phyloP scores from a whole-genome alignment of 2,113 vertebrate species.

The Engraulis encrasicolus region DNA sequence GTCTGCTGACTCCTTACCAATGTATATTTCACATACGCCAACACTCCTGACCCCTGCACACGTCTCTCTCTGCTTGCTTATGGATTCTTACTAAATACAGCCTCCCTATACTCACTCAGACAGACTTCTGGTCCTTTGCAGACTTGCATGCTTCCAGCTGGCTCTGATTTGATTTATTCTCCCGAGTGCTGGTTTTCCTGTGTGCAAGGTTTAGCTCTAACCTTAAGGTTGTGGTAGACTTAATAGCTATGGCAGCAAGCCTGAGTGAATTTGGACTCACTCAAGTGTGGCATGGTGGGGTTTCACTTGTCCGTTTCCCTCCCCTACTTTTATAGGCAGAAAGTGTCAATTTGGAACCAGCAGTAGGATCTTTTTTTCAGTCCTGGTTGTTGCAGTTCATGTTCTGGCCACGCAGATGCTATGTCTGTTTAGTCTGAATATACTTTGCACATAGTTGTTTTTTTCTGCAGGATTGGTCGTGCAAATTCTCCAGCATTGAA shows the following conservation, averaged over 20 bases:
- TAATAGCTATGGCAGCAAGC: constrained; percentile 33
- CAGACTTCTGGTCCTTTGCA: neutral
- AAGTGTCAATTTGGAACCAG: constrained; percentile 17
- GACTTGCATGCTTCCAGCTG: neutral
- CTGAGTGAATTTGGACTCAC: constrained; percentile 20
- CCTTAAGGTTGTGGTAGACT: constrained; percentile 20
- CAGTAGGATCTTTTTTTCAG: constrained; percentile 21
- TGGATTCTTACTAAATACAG: neutral
- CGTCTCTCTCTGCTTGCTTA: neutral
- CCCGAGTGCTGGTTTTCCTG: neutral
- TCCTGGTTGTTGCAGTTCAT: constrained; percentile 1
- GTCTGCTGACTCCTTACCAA: too few species aligned
- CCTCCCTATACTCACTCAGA: neutral
- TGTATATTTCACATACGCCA: neutral
- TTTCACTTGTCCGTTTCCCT: neutral
- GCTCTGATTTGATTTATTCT: neutral
- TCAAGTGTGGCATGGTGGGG: constrained; percentile 23
- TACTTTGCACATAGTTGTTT: constrained; percentile 31
- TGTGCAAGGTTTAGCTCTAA: neutral
- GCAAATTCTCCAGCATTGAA: neutral
- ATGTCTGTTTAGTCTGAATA: neutral
- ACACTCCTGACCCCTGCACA: neutral
- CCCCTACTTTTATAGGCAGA: neutral
- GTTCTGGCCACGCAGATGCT: neutral
- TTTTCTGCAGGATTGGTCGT: constrained; percentile 1